These are phyloP conservation scores for Amblyjoppa fuscipennis DNA, from an alignment of 2,888 invertebrate genomes.

Conservation along the genomic window DNA sequence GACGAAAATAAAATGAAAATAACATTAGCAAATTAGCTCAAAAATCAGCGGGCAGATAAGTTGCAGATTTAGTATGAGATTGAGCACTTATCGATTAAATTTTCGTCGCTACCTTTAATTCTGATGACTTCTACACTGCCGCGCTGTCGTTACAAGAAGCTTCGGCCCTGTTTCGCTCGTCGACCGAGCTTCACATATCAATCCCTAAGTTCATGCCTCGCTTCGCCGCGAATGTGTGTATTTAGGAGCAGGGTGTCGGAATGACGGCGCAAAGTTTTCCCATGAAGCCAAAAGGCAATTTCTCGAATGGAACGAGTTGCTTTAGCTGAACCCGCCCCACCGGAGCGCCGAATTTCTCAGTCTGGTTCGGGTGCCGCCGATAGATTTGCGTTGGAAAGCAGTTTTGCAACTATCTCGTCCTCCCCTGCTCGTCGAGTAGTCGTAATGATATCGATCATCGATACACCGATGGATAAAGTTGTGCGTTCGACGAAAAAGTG, in stretches of 20 bases:
- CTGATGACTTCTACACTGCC: too few species aligned
- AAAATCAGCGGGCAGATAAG: too few species aligned
- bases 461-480: constrained; percentile 64
- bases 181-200: not conserved
- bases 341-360: constrained; percentile 25
- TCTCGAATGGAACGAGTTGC: constrained; percentile 46
- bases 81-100: not conserved
- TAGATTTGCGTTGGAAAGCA: constrained; percentile 56
- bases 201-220: constrained; percentile 4
- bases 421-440: constrained; percentile 17
- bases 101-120: not conserved
- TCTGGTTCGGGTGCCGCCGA: constrained; percentile 31
- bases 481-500: constrained; percentile 24
- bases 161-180: not conserved
- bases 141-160: not conserved
- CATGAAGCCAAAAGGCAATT: constrained; percentile 57
- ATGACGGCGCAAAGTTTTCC: constrained; percentile 38
- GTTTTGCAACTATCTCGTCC: constrained; percentile 45
- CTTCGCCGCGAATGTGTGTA: constrained; percentile 21
- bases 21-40: too few species aligned
- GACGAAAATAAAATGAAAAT: too few species aligned
- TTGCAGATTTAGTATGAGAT: too few species aligned
- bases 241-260: constrained; percentile 29
- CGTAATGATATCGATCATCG: constrained; percentile 64
- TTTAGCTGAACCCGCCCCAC: constrained; percentile 1